These are phyloP conservation scores for Artemia sinica DNA, from an alignment of 2,888 invertebrate species.

Conservation along the genomic window DNA sequence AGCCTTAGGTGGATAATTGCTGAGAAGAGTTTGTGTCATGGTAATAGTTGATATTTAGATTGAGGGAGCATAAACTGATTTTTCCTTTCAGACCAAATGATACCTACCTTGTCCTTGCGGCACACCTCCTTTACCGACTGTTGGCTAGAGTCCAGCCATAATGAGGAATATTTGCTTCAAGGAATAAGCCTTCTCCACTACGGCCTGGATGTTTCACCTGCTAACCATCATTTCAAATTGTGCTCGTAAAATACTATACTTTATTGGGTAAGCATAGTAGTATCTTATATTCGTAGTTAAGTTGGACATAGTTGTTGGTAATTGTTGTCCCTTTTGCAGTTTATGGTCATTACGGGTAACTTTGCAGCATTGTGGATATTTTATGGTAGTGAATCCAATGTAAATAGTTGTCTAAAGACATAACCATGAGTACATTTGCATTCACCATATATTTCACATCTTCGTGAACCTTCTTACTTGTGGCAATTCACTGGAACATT, in stretches of 20 bases:
- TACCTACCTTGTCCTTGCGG: slow-evolving; percentile 58
- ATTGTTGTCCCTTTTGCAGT: neutral
- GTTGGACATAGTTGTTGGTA: neutral
- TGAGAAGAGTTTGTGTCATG: too few relatives aligned
- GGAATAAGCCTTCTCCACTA: slow-evolving; percentile 49
- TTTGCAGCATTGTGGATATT: too few relatives aligned
- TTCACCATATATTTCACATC: too few relatives aligned
- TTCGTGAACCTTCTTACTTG: too few relatives aligned
- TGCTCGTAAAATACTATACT: slow-evolving; percentile 60
- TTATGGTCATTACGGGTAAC: neutral
- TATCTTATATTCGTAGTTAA: slow-evolving; percentile 10
- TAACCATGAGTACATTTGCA: too few relatives aligned
- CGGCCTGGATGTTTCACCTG: slow-evolving; percentile 55
- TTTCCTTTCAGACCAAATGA: slow-evolving; percentile 39
- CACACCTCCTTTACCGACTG: slow-evolving; percentile 46
- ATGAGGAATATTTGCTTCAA: slow-evolving; percentile 28
- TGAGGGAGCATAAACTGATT: too few relatives aligned
- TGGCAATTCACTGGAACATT: too few relatives aligned
- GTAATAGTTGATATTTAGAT: too few relatives aligned
- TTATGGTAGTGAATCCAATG: too few relatives aligned
- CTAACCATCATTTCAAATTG: slow-evolving; percentile 75
- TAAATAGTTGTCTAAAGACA: too few relatives aligned
- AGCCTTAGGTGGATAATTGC: too few relatives aligned
- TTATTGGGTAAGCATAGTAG: slow-evolving; percentile 40
- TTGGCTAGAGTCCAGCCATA: slow-evolving; percentile 36